Conservation (phyloP, 2,113 vertebrate species). For the Phocoena sinus region DNA sequence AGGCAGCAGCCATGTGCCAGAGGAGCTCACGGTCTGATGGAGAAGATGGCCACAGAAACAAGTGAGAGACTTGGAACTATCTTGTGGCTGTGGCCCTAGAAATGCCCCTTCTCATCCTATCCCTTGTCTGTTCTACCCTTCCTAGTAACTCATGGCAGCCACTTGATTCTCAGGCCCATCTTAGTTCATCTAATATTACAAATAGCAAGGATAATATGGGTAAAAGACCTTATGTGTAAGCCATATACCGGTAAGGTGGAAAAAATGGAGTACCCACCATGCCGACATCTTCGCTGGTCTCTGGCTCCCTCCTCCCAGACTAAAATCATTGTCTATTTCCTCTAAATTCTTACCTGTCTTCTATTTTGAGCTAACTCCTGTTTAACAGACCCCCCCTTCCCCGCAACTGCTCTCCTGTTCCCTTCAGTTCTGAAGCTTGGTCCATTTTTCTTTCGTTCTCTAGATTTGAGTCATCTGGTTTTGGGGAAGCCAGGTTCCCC, state of each 20-base stretch:
- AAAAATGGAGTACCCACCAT: neutral
- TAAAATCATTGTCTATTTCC: neutral
- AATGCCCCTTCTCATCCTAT: neutral
- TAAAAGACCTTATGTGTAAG: neutral
- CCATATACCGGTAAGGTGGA: neutral
- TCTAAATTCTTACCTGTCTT: neutral
- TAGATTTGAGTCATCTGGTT: neutral
- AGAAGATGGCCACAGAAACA: slow-evolving; percentile 1
- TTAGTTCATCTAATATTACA: neutral
- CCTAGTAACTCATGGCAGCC: neutral
- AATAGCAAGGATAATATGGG: neutral
- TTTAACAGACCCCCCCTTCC: neutral
- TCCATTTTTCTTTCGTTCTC: neutral
- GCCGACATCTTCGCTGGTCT: neutral
- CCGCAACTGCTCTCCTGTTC: neutral
- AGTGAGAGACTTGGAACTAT: neutral
- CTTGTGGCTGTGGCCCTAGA: neutral
- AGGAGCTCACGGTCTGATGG: neutral
- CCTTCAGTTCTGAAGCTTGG: slow-evolving; percentile 8
- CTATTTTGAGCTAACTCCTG: neutral
- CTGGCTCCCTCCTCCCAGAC: neutral
- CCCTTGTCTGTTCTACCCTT: neutral
- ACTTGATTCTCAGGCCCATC: neutral
- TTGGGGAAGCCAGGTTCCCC: neutral
- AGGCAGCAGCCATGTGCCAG: neutral